Percentiles rank a stretch among this genome's conserved stretches.
These are phyloP conservation scores for Brachyhypopomus gauderio DNA, from an alignment of 2,113 vertebrate species.

Conservation along the genomic window DNA sequence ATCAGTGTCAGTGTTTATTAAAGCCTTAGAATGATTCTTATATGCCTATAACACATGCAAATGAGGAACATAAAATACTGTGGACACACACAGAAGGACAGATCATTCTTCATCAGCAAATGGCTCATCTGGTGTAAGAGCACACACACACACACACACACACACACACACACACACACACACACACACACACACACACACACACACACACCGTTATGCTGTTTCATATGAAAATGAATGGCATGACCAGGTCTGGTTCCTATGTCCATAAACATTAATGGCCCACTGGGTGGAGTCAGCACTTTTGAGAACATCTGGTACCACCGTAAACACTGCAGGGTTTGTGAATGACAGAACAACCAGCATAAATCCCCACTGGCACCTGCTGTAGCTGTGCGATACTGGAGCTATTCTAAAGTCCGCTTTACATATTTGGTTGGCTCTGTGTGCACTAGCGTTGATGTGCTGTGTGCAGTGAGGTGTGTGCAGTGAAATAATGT, in stretches of 20 bases:
- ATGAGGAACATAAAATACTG: not conserved
- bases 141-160: not conserved
- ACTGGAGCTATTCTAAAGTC: slow-evolving; percentile 2
- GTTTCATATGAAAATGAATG: not conserved
- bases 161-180: not conserved
- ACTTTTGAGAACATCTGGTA: slow-evolving; percentile 28
- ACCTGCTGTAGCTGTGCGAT: slow-evolving; percentile 13
- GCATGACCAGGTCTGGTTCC: not conserved
- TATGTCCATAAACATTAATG: slow-evolving; percentile 15
- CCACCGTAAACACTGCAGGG: slow-evolving; percentile 37
- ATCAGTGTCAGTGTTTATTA: not conserved
- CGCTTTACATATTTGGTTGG: not conserved
- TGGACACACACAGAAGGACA: not conserved
- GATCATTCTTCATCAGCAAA: not conserved
- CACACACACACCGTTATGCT: not conserved
- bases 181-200: too few species aligned
- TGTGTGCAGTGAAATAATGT: too few species aligned
- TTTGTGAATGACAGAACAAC: slow-evolving; percentile 26
- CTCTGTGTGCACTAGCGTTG: not conserved
- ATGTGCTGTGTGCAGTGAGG: not conserved
- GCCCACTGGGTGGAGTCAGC: not conserved
- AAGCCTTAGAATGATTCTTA: not conserved
- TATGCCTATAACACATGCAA: not conserved
- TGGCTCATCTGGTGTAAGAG: not conserved
- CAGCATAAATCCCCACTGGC: slow-evolving; percentile 20